Evolutionary conservation across 92 coral and sea anemone species (phyloP).

Genomic region (Porites evermanni): DNA sequence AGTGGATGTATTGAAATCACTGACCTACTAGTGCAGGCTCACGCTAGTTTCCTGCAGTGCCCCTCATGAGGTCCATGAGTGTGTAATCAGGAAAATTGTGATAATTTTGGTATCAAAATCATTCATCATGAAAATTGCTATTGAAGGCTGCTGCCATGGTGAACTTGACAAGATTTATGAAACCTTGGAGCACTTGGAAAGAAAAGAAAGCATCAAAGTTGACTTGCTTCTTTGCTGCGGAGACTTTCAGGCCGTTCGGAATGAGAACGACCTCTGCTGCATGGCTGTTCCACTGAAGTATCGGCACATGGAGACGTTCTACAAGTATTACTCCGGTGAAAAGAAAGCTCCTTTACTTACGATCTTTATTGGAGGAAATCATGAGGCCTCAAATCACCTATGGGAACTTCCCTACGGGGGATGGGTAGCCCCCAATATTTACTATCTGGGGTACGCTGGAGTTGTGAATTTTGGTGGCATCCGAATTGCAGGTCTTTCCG

Average conservation of each 20-base stretch:
- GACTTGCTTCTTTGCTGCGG: slow-evolving; percentile 97
- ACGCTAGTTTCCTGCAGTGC: background rate
- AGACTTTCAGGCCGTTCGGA: slow-evolving; percentile 97
- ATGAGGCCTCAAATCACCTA: slow-evolving; percentile 95
- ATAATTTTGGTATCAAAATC: background rate
- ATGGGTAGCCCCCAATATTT: slow-evolving; percentile 99
- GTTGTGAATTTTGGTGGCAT: slow-evolving; percentile 92
- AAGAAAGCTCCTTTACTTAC: slow-evolving; percentile 95
- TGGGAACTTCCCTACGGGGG: slow-evolving; percentile 99
- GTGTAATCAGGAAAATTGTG: too few species aligned
- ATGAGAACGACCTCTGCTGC: slow-evolving; percentile 79
- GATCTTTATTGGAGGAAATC: slow-evolving; percentile 96
- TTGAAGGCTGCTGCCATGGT: slow-evolving; percentile 99
- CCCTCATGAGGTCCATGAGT: too few species aligned
- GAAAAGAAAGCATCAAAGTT: slow-evolving; percentile 83
- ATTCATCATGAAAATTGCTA: slow-evolving; percentile 88
- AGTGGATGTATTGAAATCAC: background rate
- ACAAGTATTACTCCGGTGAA: slow-evolving; percentile 96
- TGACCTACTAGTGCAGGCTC: slow-evolving; percentile 20
- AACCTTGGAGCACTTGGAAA: slow-evolving; percentile 76
- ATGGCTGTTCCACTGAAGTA: slow-evolving; percentile 98
- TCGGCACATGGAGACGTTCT: slow-evolving; percentile 88
- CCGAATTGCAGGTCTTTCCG: slow-evolving; percentile 97
- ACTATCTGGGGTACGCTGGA: slow-evolving; percentile 95
- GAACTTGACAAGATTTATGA: slow-evolving; percentile 95